phyloP scores from a whole-genome alignment of 1,140 invertebrate species.

The Drosophila bocki region DNA sequence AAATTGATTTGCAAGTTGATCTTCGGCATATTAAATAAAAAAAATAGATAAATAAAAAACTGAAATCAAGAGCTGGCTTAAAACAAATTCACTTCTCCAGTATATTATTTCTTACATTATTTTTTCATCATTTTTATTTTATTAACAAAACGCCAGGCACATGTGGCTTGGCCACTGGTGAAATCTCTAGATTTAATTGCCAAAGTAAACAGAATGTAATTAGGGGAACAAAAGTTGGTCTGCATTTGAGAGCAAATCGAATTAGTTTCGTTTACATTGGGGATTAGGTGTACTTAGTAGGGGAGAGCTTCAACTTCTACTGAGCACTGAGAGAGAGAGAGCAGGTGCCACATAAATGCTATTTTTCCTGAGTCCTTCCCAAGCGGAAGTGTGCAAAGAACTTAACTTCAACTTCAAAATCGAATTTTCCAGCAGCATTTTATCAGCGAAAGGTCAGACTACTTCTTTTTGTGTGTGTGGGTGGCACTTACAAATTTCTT shows the following conservation, averaged over 20 bases:
- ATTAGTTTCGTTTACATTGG: slow-evolving; percentile 71
- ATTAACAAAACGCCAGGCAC: slow-evolving; percentile 6
- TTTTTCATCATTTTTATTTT: neutral
- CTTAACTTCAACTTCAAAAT: slow-evolving; percentile 31
- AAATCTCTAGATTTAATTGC: slow-evolving; percentile 45
- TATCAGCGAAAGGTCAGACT: slow-evolving; percentile 39
- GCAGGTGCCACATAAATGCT: slow-evolving; percentile 46
- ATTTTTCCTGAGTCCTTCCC: neutral
- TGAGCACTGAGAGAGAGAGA: neutral
- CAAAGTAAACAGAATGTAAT: slow-evolving; percentile 51
- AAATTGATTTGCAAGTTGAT: slow-evolving; percentile 75
- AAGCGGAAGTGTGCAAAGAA: slow-evolving; percentile 32
- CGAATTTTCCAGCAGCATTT: slow-evolving; percentile 21
- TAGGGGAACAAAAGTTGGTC: slow-evolving; percentile 49
- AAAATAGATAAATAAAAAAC: neutral
- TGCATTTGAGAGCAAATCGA: slow-evolving; percentile 56
- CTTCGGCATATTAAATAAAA: slow-evolving; percentile 71
- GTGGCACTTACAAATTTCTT: slow-evolving; percentile 49
- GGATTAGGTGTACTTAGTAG: slow-evolving; percentile 62
- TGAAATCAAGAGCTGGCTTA: slow-evolving; percentile 38
- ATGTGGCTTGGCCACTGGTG: neutral
- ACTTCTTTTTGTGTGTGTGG: slow-evolving; percentile 3
- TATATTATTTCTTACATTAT: neutral
- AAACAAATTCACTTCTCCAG: slow-evolving; percentile 5
- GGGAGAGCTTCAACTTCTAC: slow-evolving; percentile 1